Percentiles rank a stretch among this genome's conserved stretches.
Evolutionary conservation across 2,113 vertebrate genomes (phyloP).

Genomic region (Sebastes schlegelii): DNA sequence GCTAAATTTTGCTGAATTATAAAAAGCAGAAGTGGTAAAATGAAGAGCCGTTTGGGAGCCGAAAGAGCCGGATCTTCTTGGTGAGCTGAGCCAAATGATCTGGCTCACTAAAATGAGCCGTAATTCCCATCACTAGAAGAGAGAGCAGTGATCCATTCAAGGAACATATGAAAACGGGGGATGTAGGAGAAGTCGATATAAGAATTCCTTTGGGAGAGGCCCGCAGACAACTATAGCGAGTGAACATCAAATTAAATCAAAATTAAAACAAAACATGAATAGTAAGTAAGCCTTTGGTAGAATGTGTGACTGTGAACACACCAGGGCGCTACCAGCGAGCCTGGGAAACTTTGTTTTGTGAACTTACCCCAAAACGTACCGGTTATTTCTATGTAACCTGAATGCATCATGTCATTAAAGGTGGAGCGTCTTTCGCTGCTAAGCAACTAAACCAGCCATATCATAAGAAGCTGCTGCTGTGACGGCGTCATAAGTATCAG

Average conservation of each 20-base stretch:
- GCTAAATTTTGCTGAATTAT: too few species aligned
- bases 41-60: too few species aligned
- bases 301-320: background rate
- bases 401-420: slow-evolving; percentile 24
- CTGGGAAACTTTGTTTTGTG: background rate
- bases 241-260: background rate
- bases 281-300: background rate
- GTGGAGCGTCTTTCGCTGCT: slow-evolving; percentile 68
- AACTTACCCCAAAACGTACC: fast-evolving
- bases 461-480: background rate
- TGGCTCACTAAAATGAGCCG: too few species aligned
- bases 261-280: background rate
- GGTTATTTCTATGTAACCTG: fast-evolving
- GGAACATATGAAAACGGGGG: too few species aligned
- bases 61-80: too few species aligned
- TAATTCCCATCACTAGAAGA: too few species aligned
- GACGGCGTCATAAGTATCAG: slow-evolving; percentile 16
- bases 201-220: too few species aligned
- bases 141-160: too few species aligned
- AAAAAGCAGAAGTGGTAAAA: too few species aligned
- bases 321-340: fast-evolving
- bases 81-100: too few species aligned
- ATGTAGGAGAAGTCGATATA: too few species aligned
- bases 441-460: slow-evolving; percentile 62
- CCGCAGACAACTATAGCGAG: background rate